Evolutionary conservation across 2,888 invertebrate genomes (phyloP), one percentile per base, ranked within the genome.

Genomic region (Achlya flavicornis): DNA sequence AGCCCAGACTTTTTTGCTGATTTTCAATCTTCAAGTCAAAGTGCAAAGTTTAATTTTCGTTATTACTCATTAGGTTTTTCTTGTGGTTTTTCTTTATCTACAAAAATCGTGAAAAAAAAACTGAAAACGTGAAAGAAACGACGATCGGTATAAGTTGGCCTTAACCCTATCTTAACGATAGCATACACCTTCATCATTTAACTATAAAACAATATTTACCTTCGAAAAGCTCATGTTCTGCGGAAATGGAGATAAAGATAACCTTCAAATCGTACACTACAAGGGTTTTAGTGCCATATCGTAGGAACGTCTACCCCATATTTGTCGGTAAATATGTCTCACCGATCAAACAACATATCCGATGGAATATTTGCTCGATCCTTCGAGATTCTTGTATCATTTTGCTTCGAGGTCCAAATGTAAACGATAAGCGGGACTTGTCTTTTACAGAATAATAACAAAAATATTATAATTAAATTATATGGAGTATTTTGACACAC

Each of bases 271-370:
- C 60, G 19, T 41, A 14, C 41, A 63, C 26, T 61, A 58, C 58
- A 71, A 64, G 67, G 59, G 57, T 69, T 63, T 72, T 69, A 62
- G 69, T 68, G 70, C 66, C 68, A 73, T 75, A 74, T 75, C 75
- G 76, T 77, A 81, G 77, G 78, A 77, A 78, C 78, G 79, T 79
- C 79, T 66, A 75, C 75, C 83, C 78, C 74, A 88, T 88, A 88
- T 90, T 91, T 91, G 89, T 88, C 83, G 77, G 88, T 83, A 92
- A 92, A 92, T 88, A 90, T 89, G 89, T 91, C 88, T 86, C 84
- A 81, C 79, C 89, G 92, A 92, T 92, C 92, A 93, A 92, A 93
- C 91, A 92, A 89, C 88, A 87, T 91, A 89, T 90, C 89, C 85
- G 85, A 80, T 81, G 79, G 85, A 89, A 91, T 92, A 90, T 93